Evolutionary conservation across 2,113 vertebrate species (phyloP), one percentile per base, ranked within the genome.

Genomic region (Ophthalmolycus amberensis): DNA sequence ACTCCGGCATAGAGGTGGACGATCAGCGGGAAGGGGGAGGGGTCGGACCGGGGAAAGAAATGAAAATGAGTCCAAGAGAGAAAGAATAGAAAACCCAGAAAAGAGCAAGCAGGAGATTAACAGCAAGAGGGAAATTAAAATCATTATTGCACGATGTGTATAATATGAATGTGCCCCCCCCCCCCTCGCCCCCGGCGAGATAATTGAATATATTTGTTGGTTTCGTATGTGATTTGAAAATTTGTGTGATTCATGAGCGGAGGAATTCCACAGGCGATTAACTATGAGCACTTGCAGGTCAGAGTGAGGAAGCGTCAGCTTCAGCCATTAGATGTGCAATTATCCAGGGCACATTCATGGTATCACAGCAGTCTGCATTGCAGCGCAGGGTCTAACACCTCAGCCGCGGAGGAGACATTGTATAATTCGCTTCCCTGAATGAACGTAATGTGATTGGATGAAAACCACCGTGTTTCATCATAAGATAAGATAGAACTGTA

Each of bases 201-300:
- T 78, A 79, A 85, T 71, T 84, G 16, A 87, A 77, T 85, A 50
- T 44, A 75, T 85, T 82, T 63, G 56, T 82, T 72, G 25, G 65
- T 81, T 83, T 74, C 62, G 63, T 80, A 71, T 77, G 80, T 67
- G 29, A 89, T 80, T 72, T 58, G 71, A 59, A 77, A 59, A 77
- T 83, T 48, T 1, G n/a, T 62, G 62, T 84, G 77, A 84, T 71
- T 86, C 67, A 77, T 83, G 60, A 66, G 48, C 29, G 1, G 18
- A 48, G 52, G 34, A 83, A 56, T 82, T 75, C 82, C 69, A 75
- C 74, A 78, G 79, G 80, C 80, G 67, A 85, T 85, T 86, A 83
- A 63, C 38, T 66, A 0, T 12, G 38, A 78, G 50, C 34, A 20
- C 40, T 15, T 0, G 20, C 64, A 58, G 86, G 77, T 84, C 77